Base-by-base conservation (phyloP, 2,797 vertebrate species). In the Tragelaphus oryx region DNA sequence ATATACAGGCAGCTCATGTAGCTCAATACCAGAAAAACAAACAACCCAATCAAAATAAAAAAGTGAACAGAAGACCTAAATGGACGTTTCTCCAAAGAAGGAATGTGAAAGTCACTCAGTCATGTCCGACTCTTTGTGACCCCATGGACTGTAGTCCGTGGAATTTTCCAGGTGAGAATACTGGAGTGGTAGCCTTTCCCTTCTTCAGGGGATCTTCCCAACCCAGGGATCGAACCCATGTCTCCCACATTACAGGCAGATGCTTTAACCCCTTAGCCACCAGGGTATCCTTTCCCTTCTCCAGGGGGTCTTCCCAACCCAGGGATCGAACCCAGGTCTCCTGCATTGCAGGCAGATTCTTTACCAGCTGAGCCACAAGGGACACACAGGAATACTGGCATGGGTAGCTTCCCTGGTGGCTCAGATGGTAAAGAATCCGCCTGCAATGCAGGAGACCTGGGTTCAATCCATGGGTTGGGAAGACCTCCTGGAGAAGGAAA, bases 91-190 rank as follows among this genome's bases (percentile, higher is more conserved):
- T 71, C 65, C 33, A 41, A 71, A 41, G 18, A 71, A 41, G 33
- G 20, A 22, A 71, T 71, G 62, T 68, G 18, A 37, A 37, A 37
- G 18, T 37, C 4, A 0, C 17, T 68, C n/a, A 37, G 33, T 37
- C 2, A 0, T 68, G 62, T 68, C 8, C 2, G 0, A 68, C 33
- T 20, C n/a, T 68, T 68, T 68, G 62, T 4, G 2, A 68, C n/a
- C 62, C 62, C 62, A 68, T 33, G 9, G 62, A 68, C 55, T 57
- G 55, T 57, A 57, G 17, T 65, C 8, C 8, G 10, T 65, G 62
- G 62, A 65, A 33, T 65, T 65, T 65, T 65, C 62, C n/a, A 65
- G n/a, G 62, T n/a, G 8, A 20, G n/a, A 33, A 65, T 65, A 33
- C 17, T 65, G 62, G n/a, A 65, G n/a, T 20, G n/a, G n/a, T 68